These are phyloP conservation scores for Rhabditophanes sp. DNA, from an alignment of 2,888 invertebrate species.

Conservation along the genomic window DNA sequence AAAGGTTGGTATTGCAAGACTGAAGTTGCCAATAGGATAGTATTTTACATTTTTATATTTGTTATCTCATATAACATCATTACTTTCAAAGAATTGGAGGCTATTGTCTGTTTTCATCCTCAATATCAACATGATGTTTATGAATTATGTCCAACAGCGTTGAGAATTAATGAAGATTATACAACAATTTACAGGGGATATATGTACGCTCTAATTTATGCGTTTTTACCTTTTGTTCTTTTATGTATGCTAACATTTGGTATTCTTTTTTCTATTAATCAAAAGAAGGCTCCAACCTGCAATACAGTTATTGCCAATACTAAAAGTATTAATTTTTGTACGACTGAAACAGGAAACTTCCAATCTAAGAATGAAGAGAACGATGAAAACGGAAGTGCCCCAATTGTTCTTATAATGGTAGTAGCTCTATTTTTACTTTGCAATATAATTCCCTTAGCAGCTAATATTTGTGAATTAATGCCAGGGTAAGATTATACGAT, in stretches of 20 bases:
- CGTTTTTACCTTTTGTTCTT: slow-evolving; percentile 27
- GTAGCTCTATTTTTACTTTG: slow-evolving; percentile 30
- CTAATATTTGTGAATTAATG: slow-evolving; percentile 32
- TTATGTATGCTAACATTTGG: slow-evolving; percentile 22
- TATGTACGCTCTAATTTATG: slow-evolving; percentile 29
- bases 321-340: no score
- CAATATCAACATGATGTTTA: slow-evolving; percentile 7
- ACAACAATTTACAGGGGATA: slow-evolving; percentile 33
- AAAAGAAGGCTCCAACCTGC: slow-evolving; percentile 4
- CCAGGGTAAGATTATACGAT: slow-evolving; percentile 15
- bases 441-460: slow-evolving; percentile 29
- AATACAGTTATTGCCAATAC: no score
- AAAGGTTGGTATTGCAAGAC: slow-evolving; percentile 11
- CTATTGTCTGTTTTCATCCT: slow-evolving; percentile 10
- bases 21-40: slow-evolving; percentile 11
- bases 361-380: no score
- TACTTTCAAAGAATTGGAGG: slow-evolving; percentile 28
- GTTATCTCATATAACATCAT: slow-evolving; percentile 26
- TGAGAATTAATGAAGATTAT: slow-evolving; percentile 25
- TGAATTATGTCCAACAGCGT: slow-evolving; percentile 34
- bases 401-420: slow-evolving; percentile 29
- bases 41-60: slow-evolving; percentile 18
- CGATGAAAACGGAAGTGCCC: slow-evolving; percentile 9
- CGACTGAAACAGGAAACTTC: no score
- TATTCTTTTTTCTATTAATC: slow-evolving; percentile 16